Evolutionary conservation across 64 coral and sea anemone genomes (phyloP).

Genomic region (Dendronephthya gigantea): DNA sequence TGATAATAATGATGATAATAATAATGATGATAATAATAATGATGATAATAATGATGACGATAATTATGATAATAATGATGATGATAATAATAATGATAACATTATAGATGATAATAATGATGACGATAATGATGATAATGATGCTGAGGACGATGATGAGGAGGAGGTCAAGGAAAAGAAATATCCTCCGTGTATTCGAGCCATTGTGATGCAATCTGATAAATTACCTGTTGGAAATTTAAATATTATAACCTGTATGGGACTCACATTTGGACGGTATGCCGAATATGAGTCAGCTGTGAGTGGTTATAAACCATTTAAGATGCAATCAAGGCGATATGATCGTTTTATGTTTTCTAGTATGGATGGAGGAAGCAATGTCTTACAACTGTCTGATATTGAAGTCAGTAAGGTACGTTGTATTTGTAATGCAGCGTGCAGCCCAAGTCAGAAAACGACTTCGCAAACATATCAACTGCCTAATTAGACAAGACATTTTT

Average conservation of each 20-base stretch:
- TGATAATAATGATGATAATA: no score
- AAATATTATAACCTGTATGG: constrained; percentile 15
- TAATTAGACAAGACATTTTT: no score
- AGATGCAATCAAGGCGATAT: background rate
- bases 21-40: no score
- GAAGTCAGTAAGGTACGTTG: constrained; percentile 8
- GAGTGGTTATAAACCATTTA: no score
- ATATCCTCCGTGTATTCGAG: constrained; percentile 11
- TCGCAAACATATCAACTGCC: no score
- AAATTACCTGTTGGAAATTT: background rate
- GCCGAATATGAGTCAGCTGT: background rate
- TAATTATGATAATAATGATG: background rate
- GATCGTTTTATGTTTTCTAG: background rate
- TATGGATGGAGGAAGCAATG: background rate
- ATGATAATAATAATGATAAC: background rate
- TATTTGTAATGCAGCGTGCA: no score
- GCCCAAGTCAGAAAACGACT: no score
- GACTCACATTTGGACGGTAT: constrained; percentile 2
- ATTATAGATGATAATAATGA: background rate
- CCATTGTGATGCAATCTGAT: background rate
- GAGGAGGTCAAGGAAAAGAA: background rate
- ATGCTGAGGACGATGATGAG: background rate
- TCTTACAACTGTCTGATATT: background rate
- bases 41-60: no score
- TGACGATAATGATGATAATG: background rate